These are phyloP conservation scores for Gari tellinella DNA, from an alignment of 2,888 invertebrate genomes.

Conservation along the genomic window DNA sequence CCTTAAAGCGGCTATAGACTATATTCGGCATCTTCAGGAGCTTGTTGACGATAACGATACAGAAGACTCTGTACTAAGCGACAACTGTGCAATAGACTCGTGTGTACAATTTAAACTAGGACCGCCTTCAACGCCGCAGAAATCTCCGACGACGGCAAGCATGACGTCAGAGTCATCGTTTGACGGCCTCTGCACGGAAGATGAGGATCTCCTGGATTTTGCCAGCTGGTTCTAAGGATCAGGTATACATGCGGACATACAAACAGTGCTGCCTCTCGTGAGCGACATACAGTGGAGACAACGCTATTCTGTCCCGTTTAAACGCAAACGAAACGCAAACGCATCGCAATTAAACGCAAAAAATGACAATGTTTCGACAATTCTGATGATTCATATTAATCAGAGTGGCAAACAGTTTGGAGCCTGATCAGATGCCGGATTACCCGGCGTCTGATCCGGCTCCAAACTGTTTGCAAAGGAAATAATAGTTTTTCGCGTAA, in stretches of 20 bases:
- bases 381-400: no score
- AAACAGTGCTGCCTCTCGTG: no score
- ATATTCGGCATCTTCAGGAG: slow-evolving; percentile 77
- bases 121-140: slow-evolving; percentile 44
- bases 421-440: no score
- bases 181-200: slow-evolving; percentile 70
- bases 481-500: no score
- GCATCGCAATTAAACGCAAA: no score
- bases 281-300: no score
- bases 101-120: slow-evolving; percentile 47
- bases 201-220: slow-evolving; percentile 78
- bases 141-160: slow-evolving; percentile 56
- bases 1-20: slow-evolving; percentile 79
- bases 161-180: slow-evolving; percentile 62
- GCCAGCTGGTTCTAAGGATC: slow-evolving; percentile 73
- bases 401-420: no score
- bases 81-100: slow-evolving; percentile 23
- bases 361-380: no score
- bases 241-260: not conserved
- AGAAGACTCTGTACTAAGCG: slow-evolving; percentile 61
- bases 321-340: no score
- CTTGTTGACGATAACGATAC: slow-evolving; percentile 75
- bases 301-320: no score
- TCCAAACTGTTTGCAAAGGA: no score
- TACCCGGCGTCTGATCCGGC: no score